Conservation (phyloP, 2,888 invertebrate genomes). For the Ormyrus nitidulus region DNA sequence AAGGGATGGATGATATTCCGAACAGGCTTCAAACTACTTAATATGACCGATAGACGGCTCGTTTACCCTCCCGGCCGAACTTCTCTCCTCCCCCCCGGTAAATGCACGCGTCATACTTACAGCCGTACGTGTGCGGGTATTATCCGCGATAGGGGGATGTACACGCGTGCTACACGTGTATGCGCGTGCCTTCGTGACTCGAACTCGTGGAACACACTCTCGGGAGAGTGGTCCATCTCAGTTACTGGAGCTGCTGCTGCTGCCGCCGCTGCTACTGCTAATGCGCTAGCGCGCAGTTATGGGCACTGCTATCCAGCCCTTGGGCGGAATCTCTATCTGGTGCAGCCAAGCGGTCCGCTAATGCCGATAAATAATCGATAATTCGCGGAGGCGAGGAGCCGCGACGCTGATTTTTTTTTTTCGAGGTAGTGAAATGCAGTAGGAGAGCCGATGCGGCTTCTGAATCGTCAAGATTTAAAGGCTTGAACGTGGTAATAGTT, state of each 20-base stretch:
- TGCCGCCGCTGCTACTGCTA: background rate
- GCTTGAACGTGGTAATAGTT: too few species aligned
- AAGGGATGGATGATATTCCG: conserved; percentile 45
- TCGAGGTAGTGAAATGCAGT: too few species aligned
- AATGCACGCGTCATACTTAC: conserved; percentile 24
- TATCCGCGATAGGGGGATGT: background rate
- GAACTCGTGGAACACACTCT: conserved; percentile 19
- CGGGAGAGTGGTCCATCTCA: conserved; percentile 27
- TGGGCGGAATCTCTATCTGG: background rate
- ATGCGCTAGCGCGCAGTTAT: background rate
- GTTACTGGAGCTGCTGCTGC: conserved; percentile 34
- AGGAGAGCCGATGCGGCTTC: too few species aligned
- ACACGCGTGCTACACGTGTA: conserved; percentile 8
- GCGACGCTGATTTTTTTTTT: too few species aligned
- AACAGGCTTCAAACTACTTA: conserved; percentile 66
- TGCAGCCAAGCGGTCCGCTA: too few species aligned
- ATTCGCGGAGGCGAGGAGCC: too few species aligned
- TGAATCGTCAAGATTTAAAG: too few species aligned
- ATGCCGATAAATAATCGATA: too few species aligned
- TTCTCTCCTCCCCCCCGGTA: background rate
- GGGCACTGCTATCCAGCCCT: background rate
- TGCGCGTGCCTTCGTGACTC: background rate
- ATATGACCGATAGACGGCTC: conserved; percentile 69
- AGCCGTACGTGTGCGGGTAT: background rate
- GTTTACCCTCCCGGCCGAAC: conserved; percentile 57